A percentile compares a stretch with the other conserved stretches of the same genome.
These are phyloP conservation scores for Oscheius sp. DNA, from an alignment of 2,888 invertebrate genomes.

Conservation along the genomic window DNA sequence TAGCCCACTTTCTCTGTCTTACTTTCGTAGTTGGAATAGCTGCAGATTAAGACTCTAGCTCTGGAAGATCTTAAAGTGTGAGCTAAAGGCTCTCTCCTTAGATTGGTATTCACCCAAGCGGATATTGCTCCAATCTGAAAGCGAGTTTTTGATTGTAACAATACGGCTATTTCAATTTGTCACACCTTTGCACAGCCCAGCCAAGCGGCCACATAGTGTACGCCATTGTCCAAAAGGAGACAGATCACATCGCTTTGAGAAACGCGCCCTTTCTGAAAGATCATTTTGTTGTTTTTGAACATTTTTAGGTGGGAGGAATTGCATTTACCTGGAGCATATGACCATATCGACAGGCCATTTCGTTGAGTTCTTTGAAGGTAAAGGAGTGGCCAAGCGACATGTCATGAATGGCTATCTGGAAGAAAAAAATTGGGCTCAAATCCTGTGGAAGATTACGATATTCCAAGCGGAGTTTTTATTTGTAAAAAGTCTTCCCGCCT, in stretches of 20 bases:
- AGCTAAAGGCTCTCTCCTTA: constrained; percentile 80
- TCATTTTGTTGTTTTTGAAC: not conserved
- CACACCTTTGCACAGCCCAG: constrained; percentile 82
- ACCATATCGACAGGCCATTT: constrained; percentile 31
- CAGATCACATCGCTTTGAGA: constrained; percentile 83
- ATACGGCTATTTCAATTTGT: not conserved
- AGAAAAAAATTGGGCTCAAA: no score
- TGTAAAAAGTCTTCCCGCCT: not conserved
- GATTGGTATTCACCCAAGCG: constrained; percentile 90
- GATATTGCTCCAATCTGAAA: constrained; percentile 72
- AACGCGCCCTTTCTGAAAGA: constrained; percentile 28
- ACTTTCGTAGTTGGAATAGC: constrained; percentile 6
- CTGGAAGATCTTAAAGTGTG: constrained; percentile 79
- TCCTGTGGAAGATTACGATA: no score
- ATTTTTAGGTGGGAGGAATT: not conserved
- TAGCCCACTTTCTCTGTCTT: not conserved
- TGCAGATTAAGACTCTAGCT: constrained; percentile 19
- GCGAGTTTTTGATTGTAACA: not conserved
- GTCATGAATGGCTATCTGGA: constrained; percentile 33
- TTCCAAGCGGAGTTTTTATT: not conserved
- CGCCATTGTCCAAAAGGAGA: constrained; percentile 87
- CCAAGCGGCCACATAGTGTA: constrained; percentile 90
- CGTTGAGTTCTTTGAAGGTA: constrained; percentile 35
- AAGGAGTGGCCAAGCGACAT: constrained; percentile 25
- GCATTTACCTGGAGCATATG: constrained; percentile 29